Evolutionary conservation across 2,888 invertebrate species (phyloP).

Genomic region (Amphipyra berbera): DNA sequence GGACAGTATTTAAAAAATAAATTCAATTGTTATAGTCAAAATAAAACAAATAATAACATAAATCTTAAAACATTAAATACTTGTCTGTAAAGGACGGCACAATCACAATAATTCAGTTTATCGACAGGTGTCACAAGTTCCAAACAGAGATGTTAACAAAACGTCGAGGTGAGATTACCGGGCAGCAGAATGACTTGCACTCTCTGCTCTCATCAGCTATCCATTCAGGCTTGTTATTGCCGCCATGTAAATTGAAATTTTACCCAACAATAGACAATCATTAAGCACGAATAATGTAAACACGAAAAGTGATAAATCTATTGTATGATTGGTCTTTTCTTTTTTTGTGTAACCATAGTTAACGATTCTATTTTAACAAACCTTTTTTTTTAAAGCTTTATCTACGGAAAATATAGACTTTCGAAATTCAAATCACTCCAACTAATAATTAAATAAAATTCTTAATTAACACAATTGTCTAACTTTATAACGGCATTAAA

Average conservation of each 20-base stretch:
- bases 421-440: neutral
- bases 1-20: no score
- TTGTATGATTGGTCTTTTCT: slow-evolving; percentile 15
- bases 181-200: slow-evolving; percentile 62
- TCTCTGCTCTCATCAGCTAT: slow-evolving; percentile 40
- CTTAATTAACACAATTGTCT: slow-evolving; percentile 8
- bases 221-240: slow-evolving; percentile 58
- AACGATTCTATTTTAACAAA: neutral
- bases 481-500: neutral
- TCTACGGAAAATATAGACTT: neutral
- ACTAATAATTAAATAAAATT: neutral
- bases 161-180: slow-evolving; percentile 18
- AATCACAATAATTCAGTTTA: slow-evolving; percentile 59
- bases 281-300: slow-evolving; percentile 56
- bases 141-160: slow-evolving; percentile 60
- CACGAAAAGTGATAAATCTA: slow-evolving; percentile 48
- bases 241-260: slow-evolving; percentile 64
- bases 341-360: slow-evolving; percentile 4
- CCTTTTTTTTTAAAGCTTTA: neutral
- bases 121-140: slow-evolving; percentile 66
- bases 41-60: no score
- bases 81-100: slow-evolving; percentile 27
- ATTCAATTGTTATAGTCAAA: no score
- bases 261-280: slow-evolving; percentile 66
- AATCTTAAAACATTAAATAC: no score